Base-by-base conservation (phyloP, 2,113 vertebrate species). In the Ailurus styani region DNA sequence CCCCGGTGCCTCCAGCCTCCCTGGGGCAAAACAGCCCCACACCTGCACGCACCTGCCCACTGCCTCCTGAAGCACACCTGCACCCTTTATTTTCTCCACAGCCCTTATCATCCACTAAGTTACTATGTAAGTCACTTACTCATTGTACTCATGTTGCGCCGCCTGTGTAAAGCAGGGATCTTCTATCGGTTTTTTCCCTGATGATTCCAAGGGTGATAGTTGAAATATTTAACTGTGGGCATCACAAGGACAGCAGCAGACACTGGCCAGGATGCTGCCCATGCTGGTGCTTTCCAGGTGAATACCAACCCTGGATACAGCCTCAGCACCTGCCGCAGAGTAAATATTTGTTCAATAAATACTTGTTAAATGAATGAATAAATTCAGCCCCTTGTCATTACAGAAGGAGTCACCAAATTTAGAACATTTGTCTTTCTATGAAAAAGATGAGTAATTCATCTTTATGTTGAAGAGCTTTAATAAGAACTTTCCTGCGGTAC, bases 321-420 rank as follows among this genome's bases (percentile, higher is more conserved):
- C 54, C 90, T 89, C 72, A 15, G 42, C 96, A 97, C 95, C 96
- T 97, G 94, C 73, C 70, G 5, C 50, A 97, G n/a, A 77, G 57
- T 86, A 95, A 96, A 93, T 90, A 93, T 93, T 96, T 95, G 83
- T 96, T 86, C 90, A 60, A 7, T 93, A 73, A 85, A 66, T 93
- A 52, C 23, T 91, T 70, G 4, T 45, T 78, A 42, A 88, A 68
- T 79, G 75, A 93, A 70, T 96, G 84, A 62, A 87, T 94, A 57
- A 78, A 79, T 91, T 88, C 47, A 97, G 34, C 31, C 34, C 45
- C 90, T 91, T 86, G 72, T 92, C 83, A 47, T 95, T 54, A 72
- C 78, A 96, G 79, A 54, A 91, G 90, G 82, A 37, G 89, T 47
- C 86, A 93, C 87, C 72, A 96, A 87, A 81, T 89, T 86, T 57